Percentiles rank a stretch among this genome's conserved stretches.
phyloP scores from a whole-genome alignment of 1,140 invertebrate genomes.

The Mercenaria mercenaria region DNA sequence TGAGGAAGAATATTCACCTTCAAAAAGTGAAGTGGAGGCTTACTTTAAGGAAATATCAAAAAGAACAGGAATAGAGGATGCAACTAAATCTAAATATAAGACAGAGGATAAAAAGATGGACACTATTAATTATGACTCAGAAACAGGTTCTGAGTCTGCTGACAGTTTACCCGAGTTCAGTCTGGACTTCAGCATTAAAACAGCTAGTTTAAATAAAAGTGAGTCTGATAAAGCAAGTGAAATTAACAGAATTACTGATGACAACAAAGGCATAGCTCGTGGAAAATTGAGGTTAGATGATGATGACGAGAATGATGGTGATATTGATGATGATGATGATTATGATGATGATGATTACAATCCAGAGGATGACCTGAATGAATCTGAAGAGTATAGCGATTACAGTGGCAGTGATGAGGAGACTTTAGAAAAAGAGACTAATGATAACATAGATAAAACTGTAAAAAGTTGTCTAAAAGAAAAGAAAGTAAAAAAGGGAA shows the following conservation, averaged over 20 bases:
- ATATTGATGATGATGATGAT: neutral
- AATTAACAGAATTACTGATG: neutral
- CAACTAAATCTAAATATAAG: neutral
- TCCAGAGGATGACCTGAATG: neutral
- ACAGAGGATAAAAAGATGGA: neutral
- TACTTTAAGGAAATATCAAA: neutral
- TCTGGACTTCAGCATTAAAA: neutral
- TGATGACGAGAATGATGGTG: neutral
- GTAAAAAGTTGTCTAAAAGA: neutral
- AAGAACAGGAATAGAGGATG: neutral
- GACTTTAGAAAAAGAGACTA: neutral
- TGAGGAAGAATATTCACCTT: neutral
- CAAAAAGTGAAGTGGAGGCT: conserved; percentile 1
- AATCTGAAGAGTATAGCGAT: neutral
- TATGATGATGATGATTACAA: neutral
- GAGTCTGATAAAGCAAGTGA: neutral
- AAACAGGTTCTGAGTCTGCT: neutral
- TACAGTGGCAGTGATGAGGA: neutral
- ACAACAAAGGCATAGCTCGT: neutral
- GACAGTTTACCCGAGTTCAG: neutral
- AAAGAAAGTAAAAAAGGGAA: neutral
- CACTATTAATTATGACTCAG: neutral
- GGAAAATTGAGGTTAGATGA: neutral
- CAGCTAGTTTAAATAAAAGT: neutral
- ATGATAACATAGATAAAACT: neutral